A percentile compares a stretch with the other conserved stretches of the same genome.
phyloP scores from a whole-genome alignment of 2,113 vertebrate species.

The Chitala chitala region DNA sequence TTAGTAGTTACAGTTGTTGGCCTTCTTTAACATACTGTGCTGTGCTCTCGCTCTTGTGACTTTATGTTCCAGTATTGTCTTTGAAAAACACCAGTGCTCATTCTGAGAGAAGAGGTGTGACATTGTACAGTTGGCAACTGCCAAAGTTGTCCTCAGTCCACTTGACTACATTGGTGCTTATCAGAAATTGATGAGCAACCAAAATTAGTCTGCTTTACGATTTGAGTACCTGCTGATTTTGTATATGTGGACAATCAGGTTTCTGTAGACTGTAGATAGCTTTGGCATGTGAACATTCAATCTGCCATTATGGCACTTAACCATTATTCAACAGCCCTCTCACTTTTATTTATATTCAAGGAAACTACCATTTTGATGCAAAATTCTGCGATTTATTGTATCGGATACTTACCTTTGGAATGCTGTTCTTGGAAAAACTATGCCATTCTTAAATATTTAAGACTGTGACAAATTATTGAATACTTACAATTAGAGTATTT shows the following conservation, averaged over 20 bases:
- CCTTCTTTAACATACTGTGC: neutral
- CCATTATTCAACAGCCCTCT: neutral
- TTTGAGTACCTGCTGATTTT: neutral
- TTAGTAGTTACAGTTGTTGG: neutral
- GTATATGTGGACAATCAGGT: neutral
- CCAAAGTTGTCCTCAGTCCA: neutral
- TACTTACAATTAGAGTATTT: slow-evolving; percentile 7
- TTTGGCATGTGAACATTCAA: neutral
- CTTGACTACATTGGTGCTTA: neutral
- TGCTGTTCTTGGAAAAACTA: neutral
- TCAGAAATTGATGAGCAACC: neutral
- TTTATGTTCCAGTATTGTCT: neutral
- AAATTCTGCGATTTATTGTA: neutral
- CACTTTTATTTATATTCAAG: neutral
- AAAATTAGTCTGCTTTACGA: neutral
- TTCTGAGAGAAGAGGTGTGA: neutral
- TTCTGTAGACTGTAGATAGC: neutral
- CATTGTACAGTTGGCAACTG: neutral
- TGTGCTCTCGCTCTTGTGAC: neutral
- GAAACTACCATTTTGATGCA: neutral
- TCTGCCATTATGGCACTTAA: neutral
- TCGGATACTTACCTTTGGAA: neutral
- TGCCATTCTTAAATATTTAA: slow-evolving; percentile 12
- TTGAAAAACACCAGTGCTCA: neutral
- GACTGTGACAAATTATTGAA: slow-evolving; percentile 2